These are phyloP conservation scores for Synergus itoensis DNA, from an alignment of 2,888 invertebrate species.

Conservation along the genomic window DNA sequence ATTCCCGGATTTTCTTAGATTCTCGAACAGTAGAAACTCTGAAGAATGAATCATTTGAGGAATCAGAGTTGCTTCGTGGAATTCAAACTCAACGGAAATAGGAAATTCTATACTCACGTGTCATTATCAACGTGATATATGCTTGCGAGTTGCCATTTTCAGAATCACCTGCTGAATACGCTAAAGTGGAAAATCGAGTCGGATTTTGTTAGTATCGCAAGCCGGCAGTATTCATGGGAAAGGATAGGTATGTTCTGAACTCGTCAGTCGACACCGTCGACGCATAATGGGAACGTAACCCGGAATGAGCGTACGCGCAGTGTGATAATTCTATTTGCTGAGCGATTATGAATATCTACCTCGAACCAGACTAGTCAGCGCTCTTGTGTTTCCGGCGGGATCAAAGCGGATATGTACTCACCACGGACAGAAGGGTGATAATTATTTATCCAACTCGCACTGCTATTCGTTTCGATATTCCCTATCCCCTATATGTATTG, in stretches of 20 bases:
- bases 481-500: constrained; percentile 39
- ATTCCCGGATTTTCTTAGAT: no score
- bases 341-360: constrained; percentile 77
- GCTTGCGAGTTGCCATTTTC: constrained; percentile 20
- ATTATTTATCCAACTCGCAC: constrained; percentile 70
- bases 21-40: not conserved
- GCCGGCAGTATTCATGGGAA: constrained; percentile 46
- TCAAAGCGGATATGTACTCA: constrained; percentile 58
- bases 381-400: constrained; percentile 65
- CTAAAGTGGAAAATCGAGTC: constrained; percentile 51
- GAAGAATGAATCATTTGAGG: not conserved
- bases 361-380: constrained; percentile 68
- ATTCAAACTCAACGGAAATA: not conserved
- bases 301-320: constrained; percentile 65
- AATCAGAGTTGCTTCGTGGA: not conserved
- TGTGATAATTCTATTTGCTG: constrained; percentile 76
- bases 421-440: constrained; percentile 70
- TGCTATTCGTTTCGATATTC: constrained; percentile 49
- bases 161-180: constrained; percentile 36
- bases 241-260: constrained; percentile 47
- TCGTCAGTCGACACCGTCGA: constrained; percentile 48
- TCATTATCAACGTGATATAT: constrained; percentile 9
- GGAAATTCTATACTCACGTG: not conserved
- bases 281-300: constrained; percentile 55
- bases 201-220: constrained; percentile 50